Base-by-base conservation (phyloP, 2,797 vertebrate genomes). In the Euphonia xanthogaster region DNA sequence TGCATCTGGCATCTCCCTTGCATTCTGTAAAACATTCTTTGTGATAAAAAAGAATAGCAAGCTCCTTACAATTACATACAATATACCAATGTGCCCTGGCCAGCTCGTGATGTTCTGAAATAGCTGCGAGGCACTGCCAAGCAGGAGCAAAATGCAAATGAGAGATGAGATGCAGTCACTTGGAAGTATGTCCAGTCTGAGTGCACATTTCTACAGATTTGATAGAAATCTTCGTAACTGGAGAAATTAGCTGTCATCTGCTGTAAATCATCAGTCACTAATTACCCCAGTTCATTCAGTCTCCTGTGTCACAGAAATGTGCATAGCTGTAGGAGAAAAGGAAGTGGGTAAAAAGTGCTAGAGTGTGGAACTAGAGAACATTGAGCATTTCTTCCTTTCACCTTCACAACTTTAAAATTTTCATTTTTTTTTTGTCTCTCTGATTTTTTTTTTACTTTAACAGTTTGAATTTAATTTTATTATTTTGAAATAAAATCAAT, bases 171-270 rank as follows among this genome's bases (percentile, higher is more conserved):
- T n/a, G 91, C 89, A 85, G 79, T 93, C 54, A 14, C 62, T 92
- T 88, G 89, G 93, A 96, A 96, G 66, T 31, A 40, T 80, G 66
- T 91, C 91, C 70, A 24, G 35, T 88, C 68, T 44, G 71, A 82
- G 67, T 27, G 73, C 7, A 7, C 39, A 30, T 88, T 93, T 84
- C 74, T 83, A 22, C 78, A 60, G 61, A 71, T 89, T 85, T 95
- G 95, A 95, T 94, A 85, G 92, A 94, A 94, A 62, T 87, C 44
- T 81, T 86, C 73, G 55, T 86, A 93, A 96, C 92, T 91, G 88
- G 72, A 94, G 88, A 87, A 95, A 95, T 87, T 80, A 94, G 92
- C 92, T 96, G 94, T 97, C 96, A 91, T 94, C 65, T 94, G 62
- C 61, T 91, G 81, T 92, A 95, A 90, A 83, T 85, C 90, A 58